These are phyloP conservation scores for Pterobdella sp. DNA, from an alignment of 2,888 invertebrate genomes.

Conservation along the genomic window DNA sequence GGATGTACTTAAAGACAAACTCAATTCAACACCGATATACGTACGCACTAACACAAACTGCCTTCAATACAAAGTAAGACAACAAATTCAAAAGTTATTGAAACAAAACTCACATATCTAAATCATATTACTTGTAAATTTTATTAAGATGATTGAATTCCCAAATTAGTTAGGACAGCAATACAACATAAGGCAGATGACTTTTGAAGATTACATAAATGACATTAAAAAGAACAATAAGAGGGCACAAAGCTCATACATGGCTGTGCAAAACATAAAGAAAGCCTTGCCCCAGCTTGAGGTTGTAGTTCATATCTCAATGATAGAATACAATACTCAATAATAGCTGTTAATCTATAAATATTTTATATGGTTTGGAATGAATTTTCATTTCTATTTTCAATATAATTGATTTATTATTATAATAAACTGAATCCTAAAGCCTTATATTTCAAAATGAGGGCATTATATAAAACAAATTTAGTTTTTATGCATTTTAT, in stretches of 20 bases:
- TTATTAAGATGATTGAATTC: neutral
- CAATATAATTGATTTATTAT: neutral
- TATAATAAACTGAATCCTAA: neutral
- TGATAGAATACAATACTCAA: too few species aligned
- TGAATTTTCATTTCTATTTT: neutral
- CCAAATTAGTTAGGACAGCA: conserved; percentile 33
- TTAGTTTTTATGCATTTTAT: too few species aligned
- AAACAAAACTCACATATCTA: conserved; percentile 13
- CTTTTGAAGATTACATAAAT: conserved; percentile 38
- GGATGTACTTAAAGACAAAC: conserved; percentile 35
- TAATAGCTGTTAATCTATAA: neutral
- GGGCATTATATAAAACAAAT: too few species aligned
- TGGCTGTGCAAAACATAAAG: conserved; percentile 41
- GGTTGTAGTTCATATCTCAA: too few species aligned
- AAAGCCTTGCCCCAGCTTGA: conserved; percentile 38
- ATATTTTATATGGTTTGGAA: neutral
- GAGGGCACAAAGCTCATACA: conserved; percentile 37
- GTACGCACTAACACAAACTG: conserved; percentile 39
- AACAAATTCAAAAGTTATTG: neutral
- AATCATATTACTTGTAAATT: conserved; percentile 14
- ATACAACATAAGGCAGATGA: conserved; percentile 38
- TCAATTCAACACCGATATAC: conserved; percentile 36
- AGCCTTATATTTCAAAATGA: too few species aligned
- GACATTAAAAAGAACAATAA: conserved; percentile 37
- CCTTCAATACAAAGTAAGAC: conserved; percentile 37